A percentile compares a stretch with the other conserved stretches of the same genome.
phyloP scores from a whole-genome alignment of 2,888 invertebrate species.

The Euproctis similis region DNA sequence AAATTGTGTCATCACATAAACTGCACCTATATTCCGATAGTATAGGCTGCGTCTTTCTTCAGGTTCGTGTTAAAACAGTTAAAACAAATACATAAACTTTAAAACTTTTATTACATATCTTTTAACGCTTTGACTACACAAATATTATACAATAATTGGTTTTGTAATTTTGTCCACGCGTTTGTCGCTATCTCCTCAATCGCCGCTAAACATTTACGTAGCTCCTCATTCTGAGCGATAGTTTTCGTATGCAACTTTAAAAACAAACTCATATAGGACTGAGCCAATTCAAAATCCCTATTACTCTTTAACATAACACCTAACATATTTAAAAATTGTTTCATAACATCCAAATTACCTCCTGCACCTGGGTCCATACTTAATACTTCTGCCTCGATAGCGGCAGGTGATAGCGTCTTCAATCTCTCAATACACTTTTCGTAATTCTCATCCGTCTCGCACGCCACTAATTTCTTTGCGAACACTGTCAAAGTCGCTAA shows the following conservation, averaged over 20 bases:
- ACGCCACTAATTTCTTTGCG: constrained; percentile 77
- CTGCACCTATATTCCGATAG: no score
- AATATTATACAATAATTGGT: constrained; percentile 82
- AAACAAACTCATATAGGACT: constrained; percentile 92
- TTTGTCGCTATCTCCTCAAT: constrained; percentile 76
- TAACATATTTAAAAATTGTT: constrained; percentile 86
- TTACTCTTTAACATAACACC: constrained; percentile 82
- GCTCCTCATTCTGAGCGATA: constrained; percentile 71
- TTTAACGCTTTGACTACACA: constrained; percentile 85
- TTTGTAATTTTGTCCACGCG: constrained; percentile 81
- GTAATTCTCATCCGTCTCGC: constrained; percentile 69
- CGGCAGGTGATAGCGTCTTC: constrained; percentile 85
- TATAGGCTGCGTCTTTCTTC: no score
- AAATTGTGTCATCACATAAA: no score
- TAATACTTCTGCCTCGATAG: constrained; percentile 91
- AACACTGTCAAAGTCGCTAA: constrained; percentile 82
- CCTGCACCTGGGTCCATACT: constrained; percentile 84
- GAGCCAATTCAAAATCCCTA: constrained; percentile 90
- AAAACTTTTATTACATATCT: constrained; percentile 76
- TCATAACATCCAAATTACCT: constrained; percentile 82
- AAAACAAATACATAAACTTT: no score
- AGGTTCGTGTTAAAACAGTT: no score
- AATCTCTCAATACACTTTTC: constrained; percentile 74
- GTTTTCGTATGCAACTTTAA: constrained; percentile 84
- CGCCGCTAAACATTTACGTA: constrained; percentile 71